These are phyloP conservation scores for Sisor rabdophorus DNA, from an alignment of 2,113 vertebrate species.

Conservation along the genomic window DNA sequence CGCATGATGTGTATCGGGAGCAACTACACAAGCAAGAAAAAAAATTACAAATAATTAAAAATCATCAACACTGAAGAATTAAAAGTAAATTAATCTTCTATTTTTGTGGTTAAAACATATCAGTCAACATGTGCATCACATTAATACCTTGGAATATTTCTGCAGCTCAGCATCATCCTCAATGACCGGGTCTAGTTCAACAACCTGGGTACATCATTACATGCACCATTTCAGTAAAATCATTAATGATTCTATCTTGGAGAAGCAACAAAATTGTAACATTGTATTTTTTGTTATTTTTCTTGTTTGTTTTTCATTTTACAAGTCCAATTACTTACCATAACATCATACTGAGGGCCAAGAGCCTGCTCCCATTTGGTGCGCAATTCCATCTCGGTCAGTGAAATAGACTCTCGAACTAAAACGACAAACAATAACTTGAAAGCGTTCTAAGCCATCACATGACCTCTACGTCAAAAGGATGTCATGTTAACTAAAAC, in stretches of 20 bases:
- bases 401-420: slow-evolving; percentile 56
- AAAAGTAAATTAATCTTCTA: no score
- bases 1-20: slow-evolving; percentile 89
- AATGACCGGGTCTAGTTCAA: slow-evolving; percentile 81
- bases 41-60: background rate
- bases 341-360: slow-evolving; percentile 84
- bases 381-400: slow-evolving; percentile 71
- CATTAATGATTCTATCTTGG: background rate
- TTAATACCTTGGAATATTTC: slow-evolving; percentile 87
- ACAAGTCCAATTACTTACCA: slow-evolving; percentile 71
- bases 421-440: slow-evolving; percentile 44
- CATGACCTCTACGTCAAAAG: slow-evolving; percentile 30
- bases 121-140: background rate
- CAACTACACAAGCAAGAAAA: slow-evolving; percentile 64
- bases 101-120: background rate
- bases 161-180: slow-evolving; percentile 85
- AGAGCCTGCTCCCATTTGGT: slow-evolving; percentile 86
- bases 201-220: slow-evolving; percentile 68
- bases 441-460: slow-evolving; percentile 5
- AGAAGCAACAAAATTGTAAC: no score
- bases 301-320: background rate
- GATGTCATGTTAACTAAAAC: background rate
- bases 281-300: background rate
- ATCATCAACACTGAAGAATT: background rate
- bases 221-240: background rate